Conservation (phyloP, 2,888 invertebrate species). For the Odontothrips loti region DNA sequence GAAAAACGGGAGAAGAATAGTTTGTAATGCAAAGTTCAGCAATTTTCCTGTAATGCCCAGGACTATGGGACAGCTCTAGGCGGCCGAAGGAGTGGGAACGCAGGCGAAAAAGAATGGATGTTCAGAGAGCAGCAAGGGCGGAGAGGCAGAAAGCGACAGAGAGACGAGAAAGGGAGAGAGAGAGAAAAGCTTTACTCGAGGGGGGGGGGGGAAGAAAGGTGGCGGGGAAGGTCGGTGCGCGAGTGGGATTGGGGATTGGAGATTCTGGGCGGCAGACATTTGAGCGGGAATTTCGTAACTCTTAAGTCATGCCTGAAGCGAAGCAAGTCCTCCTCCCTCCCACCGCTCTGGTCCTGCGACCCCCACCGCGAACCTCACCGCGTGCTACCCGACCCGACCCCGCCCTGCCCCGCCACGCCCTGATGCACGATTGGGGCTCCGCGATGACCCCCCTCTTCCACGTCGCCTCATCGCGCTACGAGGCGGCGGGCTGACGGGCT, state of each 20-base stretch:
- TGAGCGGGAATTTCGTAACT: constrained; percentile 20
- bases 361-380: not conserved
- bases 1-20: not conserved
- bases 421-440: not conserved
- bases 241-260: not conserved
- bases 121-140: not conserved
- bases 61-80: not conserved
- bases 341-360: not conserved
- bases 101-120: not conserved
- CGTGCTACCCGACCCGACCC: not conserved
- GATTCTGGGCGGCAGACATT: constrained; percentile 18
- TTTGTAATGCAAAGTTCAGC: not conserved
- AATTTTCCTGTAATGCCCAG: not conserved
- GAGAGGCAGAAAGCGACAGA: too few species aligned
- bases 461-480: too few species aligned
- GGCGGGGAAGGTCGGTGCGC: constrained; percentile 12
- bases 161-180: too few species aligned
- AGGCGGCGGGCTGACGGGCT: too few species aligned
- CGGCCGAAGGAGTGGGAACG: too few species aligned
- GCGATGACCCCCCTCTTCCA: not conserved
- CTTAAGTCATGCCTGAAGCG: constrained; percentile 16
- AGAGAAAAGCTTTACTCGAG: not conserved
- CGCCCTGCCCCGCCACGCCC: not conserved
- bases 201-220: not conserved
- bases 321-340: not conserved